These are phyloP conservation scores for Noctua janthina DNA, from an alignment of 2,888 invertebrate species.

Conservation along the genomic window DNA sequence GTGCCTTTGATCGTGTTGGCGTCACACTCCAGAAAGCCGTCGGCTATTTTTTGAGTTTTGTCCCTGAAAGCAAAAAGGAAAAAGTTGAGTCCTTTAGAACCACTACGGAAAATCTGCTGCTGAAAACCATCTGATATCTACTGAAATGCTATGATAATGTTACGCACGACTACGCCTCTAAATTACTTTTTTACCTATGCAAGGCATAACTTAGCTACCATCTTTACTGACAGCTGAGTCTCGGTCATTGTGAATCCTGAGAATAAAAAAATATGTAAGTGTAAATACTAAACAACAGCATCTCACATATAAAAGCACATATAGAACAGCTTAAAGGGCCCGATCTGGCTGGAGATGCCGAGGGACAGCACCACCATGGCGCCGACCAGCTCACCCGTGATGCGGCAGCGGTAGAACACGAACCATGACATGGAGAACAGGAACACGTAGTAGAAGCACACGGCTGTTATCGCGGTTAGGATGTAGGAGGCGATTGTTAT, in stretches of 20 bases:
- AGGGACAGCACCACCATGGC: constrained; percentile 70
- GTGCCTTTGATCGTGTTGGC: constrained; percentile 56
- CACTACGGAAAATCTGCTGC: neutral
- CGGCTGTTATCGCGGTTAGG: constrained; percentile 44
- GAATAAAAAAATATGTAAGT: too few species aligned
- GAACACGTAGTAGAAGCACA: constrained; percentile 69
- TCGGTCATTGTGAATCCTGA: too few species aligned
- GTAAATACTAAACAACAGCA: neutral
- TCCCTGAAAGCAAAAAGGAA: constrained; percentile 50
- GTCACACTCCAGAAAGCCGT: constrained; percentile 66
- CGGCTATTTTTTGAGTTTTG: constrained; percentile 61
- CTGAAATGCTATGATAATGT: neutral
- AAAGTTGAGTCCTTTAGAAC: neutral
- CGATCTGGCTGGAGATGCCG: constrained; percentile 68
- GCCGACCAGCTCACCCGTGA: constrained; percentile 64
- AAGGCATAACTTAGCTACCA: neutral
- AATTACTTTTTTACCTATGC: neutral
- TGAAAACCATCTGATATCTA: neutral
- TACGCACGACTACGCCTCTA: neutral
- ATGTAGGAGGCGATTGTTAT: constrained; percentile 67
- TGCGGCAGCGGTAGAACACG: constrained; percentile 65
- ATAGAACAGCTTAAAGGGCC: constrained; percentile 68
- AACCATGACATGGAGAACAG: constrained; percentile 71
- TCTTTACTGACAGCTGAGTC: too few species aligned
- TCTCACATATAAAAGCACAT: constrained; percentile 70